Conservation (phyloP, 1,140 invertebrate species). For the Alviniconcha marisindica region DNA sequence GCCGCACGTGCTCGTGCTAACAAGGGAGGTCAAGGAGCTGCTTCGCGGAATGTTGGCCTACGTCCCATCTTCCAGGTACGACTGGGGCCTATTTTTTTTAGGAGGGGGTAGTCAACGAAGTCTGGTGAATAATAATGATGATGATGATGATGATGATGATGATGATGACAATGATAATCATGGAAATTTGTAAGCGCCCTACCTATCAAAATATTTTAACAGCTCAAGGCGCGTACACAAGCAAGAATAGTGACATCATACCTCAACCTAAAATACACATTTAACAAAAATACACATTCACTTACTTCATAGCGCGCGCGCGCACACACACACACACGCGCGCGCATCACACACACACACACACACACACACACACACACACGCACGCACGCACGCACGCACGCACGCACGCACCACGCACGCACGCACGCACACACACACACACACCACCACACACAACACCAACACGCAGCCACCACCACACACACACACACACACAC, state of each 20-base stretch:
- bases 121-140: not conserved
- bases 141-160: too few species aligned
- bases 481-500: constrained; percentile 9
- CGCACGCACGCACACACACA: constrained; percentile 12
- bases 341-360: constrained; percentile 1
- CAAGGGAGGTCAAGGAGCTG: constrained; percentile 53
- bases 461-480: too few species aligned
- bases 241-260: too few species aligned
- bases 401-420: constrained; percentile 3
- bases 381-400: constrained; percentile 12
- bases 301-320: too few species aligned
- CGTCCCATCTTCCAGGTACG: constrained; percentile 54
- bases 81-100: too few species aligned
- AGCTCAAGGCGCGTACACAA: too few species aligned
- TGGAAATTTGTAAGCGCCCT: too few species aligned
- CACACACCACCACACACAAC: not conserved
- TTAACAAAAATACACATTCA: too few species aligned
- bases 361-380: constrained; percentile 14
- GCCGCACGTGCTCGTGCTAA: constrained; percentile 49
- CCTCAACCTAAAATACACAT: too few species aligned
- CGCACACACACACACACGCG: constrained; percentile 7
- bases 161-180: too few species aligned
- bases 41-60: constrained; percentile 56
- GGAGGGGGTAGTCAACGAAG: not conserved
- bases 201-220: too few species aligned